Base-by-base conservation (phyloP, 2,888 invertebrate species). In the Bibio marci region DNA sequence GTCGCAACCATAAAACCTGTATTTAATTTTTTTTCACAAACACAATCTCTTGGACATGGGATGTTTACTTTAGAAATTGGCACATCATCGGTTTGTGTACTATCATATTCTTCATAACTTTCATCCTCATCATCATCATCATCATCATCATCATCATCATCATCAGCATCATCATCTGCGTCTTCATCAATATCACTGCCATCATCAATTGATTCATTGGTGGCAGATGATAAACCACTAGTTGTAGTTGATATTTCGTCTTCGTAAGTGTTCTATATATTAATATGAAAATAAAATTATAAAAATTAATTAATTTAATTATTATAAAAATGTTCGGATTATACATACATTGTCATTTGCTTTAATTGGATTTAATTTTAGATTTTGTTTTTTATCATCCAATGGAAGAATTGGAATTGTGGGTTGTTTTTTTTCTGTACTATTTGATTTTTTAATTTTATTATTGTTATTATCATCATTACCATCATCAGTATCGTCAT, bases 41-140 rank as follows among this genome's bases (percentile, higher is more conserved):
- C 61, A 57, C 76, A 76, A 53, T 71, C 70, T 50, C 72, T 65
- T 38, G 76, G 74, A 52, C 76, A 76, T 41, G 69, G 68, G 46
- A 54, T 65, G 54, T 64, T 61, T 49, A 65, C 65, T 48, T 57
- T 66, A 52, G 61, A 64, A 38, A 66, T 56, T 17, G 64, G 63
- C 47, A 65, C 63, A 43, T 62, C 61, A 42, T 70, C 69, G 37
- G n/a, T n/a, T n/a, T n/a, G 65, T 67, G 42, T 48, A 46, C 57
- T 68, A 50, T 56, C 58, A 44, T 53, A 60, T 65, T 44, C 66
- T 44, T 65, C 64, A 22, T 22, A 38, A 13, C 39, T 35, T 22
- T 27, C 35, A n/a, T 37, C 26, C 4, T 37, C 30, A 35, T 41
- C 53, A 42, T 58, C 51, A 40, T 59, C 54, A 1, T 52, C 49